A percentile compares a stretch with the other conserved stretches of the same genome.
Conservation (phyloP, 2,888 invertebrate genomes). For the Andrena flavipes region DNA sequence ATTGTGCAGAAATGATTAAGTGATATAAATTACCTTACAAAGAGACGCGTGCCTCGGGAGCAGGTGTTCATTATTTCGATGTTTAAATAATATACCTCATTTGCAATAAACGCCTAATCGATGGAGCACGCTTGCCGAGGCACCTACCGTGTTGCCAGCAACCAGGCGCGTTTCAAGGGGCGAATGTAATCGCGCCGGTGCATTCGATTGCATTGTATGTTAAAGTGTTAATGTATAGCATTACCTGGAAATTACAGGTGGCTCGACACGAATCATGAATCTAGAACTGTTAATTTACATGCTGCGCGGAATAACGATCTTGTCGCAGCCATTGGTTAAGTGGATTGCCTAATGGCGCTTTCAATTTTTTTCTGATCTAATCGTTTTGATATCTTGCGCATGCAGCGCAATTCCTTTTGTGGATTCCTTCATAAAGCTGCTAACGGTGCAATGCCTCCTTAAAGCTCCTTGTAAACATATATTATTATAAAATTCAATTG, state of each 20-base stretch:
- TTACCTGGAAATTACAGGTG: conserved; percentile 43
- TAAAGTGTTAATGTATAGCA: conserved; percentile 48
- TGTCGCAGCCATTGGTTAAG: conserved; percentile 28
- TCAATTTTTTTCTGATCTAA: conserved; percentile 17
- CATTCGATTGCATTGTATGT: conserved; percentile 42
- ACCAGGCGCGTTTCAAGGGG: conserved; percentile 17
- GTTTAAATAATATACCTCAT: neutral
- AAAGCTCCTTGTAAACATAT: neutral
- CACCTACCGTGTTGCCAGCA: conserved; percentile 26
- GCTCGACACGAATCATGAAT: conserved; percentile 43
- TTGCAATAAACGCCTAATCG: conserved; percentile 1
- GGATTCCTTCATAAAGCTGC: neutral
- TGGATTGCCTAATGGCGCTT: conserved; percentile 31
- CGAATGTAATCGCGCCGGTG: conserved; percentile 1
- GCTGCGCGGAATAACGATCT: conserved; percentile 35
- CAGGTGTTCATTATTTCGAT: neutral
- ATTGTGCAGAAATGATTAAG: neutral
- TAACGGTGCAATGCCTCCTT: neutral
- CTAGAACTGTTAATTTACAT: conserved; percentile 46
- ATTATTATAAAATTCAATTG: neutral
- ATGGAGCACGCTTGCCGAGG: conserved; percentile 3
- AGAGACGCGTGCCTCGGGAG: neutral
- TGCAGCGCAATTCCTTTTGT: neutral
- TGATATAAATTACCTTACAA: neutral
- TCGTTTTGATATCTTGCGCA: neutral